Evolutionary conservation across 2,113 vertebrate species (phyloP), one percentile per base, ranked within the genome.

Genomic region (Anser brachyrhynchus): DNA sequence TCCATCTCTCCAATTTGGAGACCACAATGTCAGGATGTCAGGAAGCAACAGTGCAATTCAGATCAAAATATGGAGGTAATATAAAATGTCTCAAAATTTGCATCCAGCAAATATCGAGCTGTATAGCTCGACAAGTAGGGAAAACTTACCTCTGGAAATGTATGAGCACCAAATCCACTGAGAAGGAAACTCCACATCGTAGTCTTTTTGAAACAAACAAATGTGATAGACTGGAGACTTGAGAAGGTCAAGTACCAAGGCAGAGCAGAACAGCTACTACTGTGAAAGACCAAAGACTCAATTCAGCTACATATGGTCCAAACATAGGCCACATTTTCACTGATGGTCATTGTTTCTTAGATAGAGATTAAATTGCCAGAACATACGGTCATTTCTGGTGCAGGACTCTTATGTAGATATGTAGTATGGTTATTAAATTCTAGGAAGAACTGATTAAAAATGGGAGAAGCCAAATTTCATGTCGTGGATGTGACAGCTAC

Each of bases 341-440:
- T 90, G 69, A 77, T 7, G 80, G n/a, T 54, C 76, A 65, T 14
- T 78, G 73, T 49, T 86, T 29, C 51, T 92, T 43, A 78, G 73
- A 51, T 59, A 81, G 55, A 92, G 33, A 89, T 77, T 89, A 92
- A 95, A 78, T 67, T 95, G 20, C 65, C 86, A 73, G 69, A 92
- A 95, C 76, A 93, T 95, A 92, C 66, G 59, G 55, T 33, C 26
- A 74, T 73, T 96, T 91, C 76, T 91, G 69, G 59, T 66, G 35
- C 55, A 95, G 33, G 57, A 81, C 66, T 92, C 69, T 74, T 58
- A 66, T 64, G 64, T 3, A 74, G 44, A 54, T 21, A 58, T 25
- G 23, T 67, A 29, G 39, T 21, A 46, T 0, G 2, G 25, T 78
- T 92, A 84, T 78, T 81, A 84, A 91, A 89, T 91, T 52, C 57